These are phyloP conservation scores for Mystacornis crossleyi DNA, from an alignment of 2,113 vertebrate species.

Conservation along the genomic window DNA sequence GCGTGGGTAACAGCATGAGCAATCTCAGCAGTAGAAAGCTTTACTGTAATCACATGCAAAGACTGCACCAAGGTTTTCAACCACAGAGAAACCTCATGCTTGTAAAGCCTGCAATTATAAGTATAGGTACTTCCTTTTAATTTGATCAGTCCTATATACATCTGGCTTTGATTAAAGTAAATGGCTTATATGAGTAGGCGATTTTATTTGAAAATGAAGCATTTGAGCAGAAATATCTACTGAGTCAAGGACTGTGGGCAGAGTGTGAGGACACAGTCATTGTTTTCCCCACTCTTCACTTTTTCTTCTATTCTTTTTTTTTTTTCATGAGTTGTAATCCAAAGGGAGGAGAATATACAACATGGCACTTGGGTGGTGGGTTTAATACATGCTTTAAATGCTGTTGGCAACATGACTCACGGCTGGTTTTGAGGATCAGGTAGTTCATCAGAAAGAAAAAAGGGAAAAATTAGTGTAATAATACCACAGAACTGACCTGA, in stretches of 20 bases:
- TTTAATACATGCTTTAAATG: background rate
- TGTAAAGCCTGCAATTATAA: slow-evolving; percentile 32
- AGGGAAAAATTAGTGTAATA: background rate
- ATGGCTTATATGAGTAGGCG: background rate
- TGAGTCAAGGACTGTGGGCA: background rate
- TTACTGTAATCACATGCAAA: slow-evolving; percentile 21
- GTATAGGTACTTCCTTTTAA: slow-evolving; percentile 34
- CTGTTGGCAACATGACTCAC: background rate
- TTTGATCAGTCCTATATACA: slow-evolving; percentile 15
- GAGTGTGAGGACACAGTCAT: background rate
- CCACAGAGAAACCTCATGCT: background rate
- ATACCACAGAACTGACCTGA: background rate
- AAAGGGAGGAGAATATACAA: background rate
- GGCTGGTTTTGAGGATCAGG: background rate
- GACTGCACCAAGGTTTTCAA: background rate
- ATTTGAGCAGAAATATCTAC: background rate
- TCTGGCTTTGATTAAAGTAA: slow-evolving; percentile 43
- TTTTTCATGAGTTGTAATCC: background rate
- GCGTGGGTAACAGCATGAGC: slow-evolving; percentile 15
- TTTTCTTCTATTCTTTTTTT: background rate
- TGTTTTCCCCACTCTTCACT: background rate
- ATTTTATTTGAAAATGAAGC: background rate
- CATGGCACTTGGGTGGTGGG: background rate
- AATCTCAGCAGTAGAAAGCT: slow-evolving; percentile 9
- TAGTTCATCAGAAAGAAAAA: background rate